A percentile compares a stretch with the other conserved stretches of the same genome.
phyloP scores from a whole-genome alignment of 2,113 vertebrate genomes.

The Mystacornis crossleyi region DNA sequence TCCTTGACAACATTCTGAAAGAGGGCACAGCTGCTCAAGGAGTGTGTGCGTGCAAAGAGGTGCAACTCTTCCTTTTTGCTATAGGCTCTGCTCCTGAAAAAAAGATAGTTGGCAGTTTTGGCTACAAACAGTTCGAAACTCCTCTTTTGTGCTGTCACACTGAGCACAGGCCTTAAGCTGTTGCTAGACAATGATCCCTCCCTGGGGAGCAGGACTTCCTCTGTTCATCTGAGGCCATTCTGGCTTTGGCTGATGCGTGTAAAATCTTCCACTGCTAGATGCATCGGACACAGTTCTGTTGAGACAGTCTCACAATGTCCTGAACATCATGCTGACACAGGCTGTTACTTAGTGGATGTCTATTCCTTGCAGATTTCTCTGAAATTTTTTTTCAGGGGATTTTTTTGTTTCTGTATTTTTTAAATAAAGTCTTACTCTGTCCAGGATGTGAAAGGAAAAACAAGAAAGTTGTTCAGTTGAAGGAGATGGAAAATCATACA shows the following conservation, averaged over 20 bases:
- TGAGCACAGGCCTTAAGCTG: background rate
- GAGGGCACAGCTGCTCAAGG: background rate
- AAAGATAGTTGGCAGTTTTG: background rate
- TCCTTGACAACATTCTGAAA: background rate
- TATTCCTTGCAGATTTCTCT: background rate
- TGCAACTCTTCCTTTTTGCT: background rate
- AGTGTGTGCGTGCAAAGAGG: background rate
- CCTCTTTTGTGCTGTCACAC: fast-evolving
- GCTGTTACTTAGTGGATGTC: background rate
- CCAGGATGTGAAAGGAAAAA: background rate
- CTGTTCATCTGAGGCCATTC: fast-evolving
- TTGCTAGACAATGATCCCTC: background rate
- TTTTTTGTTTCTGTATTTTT: background rate
- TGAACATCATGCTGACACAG: fast-evolving
- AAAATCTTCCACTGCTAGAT: background rate
- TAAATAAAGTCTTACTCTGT: background rate
- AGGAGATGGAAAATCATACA: background rate
- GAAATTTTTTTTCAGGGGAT: background rate
- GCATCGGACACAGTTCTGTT: background rate
- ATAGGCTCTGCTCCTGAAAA: background rate
- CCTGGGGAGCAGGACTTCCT: background rate
- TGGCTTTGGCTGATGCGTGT: background rate
- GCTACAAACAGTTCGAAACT: background rate
- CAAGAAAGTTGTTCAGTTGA: background rate
- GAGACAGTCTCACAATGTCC: too few species aligned